phyloP scores from a whole-genome alignment of 2,113 vertebrate species.

The Hyperopisus bebe region DNA sequence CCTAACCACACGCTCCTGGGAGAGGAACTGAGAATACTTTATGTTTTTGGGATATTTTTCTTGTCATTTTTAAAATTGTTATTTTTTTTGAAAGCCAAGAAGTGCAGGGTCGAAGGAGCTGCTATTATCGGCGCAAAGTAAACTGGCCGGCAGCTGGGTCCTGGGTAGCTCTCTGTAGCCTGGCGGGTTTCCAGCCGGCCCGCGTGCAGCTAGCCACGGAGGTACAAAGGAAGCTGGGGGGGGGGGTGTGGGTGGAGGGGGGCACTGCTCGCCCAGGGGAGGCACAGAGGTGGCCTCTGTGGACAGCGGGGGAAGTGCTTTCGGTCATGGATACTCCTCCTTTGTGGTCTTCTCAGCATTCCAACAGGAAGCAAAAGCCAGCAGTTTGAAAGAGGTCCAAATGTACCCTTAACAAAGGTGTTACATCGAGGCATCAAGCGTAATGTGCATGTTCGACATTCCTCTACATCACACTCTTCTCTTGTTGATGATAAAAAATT shows the following conservation, averaged over 20 bases:
- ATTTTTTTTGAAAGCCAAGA: background rate
- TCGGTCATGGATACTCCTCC: constrained; percentile 6
- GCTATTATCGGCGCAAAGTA: background rate
- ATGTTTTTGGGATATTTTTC: background rate
- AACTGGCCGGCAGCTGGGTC: background rate
- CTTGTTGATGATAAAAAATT: background rate
- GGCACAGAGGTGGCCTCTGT: background rate
- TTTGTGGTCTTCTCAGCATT: constrained; percentile 15
- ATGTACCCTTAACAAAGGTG: background rate
- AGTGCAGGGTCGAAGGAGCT: background rate
- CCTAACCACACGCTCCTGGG: background rate
- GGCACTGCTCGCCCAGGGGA: no score
- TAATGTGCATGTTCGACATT: background rate
- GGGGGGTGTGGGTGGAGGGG: no score
- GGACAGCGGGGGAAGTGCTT: constrained; percentile 9
- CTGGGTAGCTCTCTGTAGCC: background rate
- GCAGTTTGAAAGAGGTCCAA: background rate
- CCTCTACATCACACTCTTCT: background rate
- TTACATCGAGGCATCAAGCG: background rate
- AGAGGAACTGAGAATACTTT: background rate
- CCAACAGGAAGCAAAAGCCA: constrained; percentile 16
- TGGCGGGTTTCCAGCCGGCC: background rate
- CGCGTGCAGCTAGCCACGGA: background rate
- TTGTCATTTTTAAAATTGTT: background rate
- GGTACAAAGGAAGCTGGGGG: constrained; percentile 8